Percentiles rank a stretch among this genome's conserved stretches.
phyloP scores from a whole-genome alignment of 2,113 vertebrate species.

The Hucho hucho region DNA sequence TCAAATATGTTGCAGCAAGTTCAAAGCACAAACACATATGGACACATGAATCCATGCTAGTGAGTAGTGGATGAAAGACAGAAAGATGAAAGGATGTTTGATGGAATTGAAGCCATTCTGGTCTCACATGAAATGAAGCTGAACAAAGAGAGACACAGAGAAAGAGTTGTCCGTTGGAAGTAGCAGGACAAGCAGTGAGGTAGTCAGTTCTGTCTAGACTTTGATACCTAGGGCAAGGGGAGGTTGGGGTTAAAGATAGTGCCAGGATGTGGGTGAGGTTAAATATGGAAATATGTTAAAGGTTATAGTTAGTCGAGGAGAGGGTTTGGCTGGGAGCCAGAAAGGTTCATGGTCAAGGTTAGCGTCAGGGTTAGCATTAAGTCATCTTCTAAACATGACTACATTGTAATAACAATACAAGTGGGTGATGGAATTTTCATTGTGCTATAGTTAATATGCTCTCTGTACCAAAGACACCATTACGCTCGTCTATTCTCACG shows the following conservation, averaged over 20 bases:
- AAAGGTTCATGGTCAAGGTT: not conserved
- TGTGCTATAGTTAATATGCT: too few species aligned
- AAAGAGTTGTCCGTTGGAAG: not conserved
- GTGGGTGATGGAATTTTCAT: too few species aligned
- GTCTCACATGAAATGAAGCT: constrained; percentile 14
- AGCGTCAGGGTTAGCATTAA: not conserved
- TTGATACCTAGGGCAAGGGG: not conserved
- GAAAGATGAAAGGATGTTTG: constrained; percentile 11
- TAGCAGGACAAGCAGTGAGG: not conserved
- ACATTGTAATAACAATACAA: too few species aligned
- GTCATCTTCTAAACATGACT: not conserved
- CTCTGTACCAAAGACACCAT: too few species aligned
- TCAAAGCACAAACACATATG: constrained; percentile 42
- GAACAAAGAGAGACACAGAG: not conserved
- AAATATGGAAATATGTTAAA: not conserved
- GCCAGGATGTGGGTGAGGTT: not conserved
- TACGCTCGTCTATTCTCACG: too few species aligned
- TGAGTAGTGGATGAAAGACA: constrained; percentile 19
- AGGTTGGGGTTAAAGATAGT: not conserved
- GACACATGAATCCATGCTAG: constrained; percentile 39
- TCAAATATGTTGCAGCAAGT: constrained; percentile 16
- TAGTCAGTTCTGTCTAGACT: not conserved
- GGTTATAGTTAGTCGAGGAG: not conserved
- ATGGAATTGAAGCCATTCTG: constrained; percentile 28
- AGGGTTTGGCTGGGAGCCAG: not conserved